Evolutionary conservation across 1,140 invertebrate species (phyloP).

Genomic region (Diorhabda elongata): DNA sequence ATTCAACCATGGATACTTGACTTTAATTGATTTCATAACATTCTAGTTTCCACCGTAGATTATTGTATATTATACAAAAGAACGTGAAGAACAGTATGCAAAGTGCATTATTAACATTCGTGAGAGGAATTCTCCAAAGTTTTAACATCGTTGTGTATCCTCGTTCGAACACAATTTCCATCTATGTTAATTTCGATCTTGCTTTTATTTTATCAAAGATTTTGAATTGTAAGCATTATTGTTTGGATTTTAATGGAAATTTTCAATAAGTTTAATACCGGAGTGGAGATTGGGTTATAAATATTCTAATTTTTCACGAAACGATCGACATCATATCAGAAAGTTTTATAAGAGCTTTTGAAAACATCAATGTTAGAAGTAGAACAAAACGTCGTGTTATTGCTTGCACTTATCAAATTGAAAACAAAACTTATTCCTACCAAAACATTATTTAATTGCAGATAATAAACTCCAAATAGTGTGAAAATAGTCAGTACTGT

Average conservation of each 20-base stretch:
- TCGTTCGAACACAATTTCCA: slow-evolving; percentile 47
- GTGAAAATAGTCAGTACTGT: too few relatives aligned
- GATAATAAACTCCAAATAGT: too few relatives aligned
- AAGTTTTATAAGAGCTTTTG: too few relatives aligned
- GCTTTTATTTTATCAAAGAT: not conserved
- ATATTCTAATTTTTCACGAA: not conserved
- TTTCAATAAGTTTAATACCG: not conserved
- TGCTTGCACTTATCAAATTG: too few relatives aligned
- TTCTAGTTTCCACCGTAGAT: slow-evolving; percentile 34
- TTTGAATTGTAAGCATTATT: not conserved
- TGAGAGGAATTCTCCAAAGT: slow-evolving; percentile 45
- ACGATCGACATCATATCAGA: not conserved
- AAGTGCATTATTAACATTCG: slow-evolving; percentile 48
- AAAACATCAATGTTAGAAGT: too few relatives aligned
- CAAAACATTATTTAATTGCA: too few relatives aligned
- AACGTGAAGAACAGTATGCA: slow-evolving; percentile 38
- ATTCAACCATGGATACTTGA: slow-evolving; percentile 13
- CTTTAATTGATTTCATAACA: slow-evolving; percentile 28
- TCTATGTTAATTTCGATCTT: slow-evolving; percentile 12
- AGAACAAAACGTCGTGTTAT: too few relatives aligned
- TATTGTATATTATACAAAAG: slow-evolving; percentile 40
- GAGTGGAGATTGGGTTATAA: not conserved
- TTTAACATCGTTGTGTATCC: slow-evolving; percentile 41
- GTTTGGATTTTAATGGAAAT: not conserved
- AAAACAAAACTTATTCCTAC: too few relatives aligned